phyloP scores from a whole-genome alignment of 2,888 invertebrate genomes.

The Neocrepidodera transversa region DNA sequence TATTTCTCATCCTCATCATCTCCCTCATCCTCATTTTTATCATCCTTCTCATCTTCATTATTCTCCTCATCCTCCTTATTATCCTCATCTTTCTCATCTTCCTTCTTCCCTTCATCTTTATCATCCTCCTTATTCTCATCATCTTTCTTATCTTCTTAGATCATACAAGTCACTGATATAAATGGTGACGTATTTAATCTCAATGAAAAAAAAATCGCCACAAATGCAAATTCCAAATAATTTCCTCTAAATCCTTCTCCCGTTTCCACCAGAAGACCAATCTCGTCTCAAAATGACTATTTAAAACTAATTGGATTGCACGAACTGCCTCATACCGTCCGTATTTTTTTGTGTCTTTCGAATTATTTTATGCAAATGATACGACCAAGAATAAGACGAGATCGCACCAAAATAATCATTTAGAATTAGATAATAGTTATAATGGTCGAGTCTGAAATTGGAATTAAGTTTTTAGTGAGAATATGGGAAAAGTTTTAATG shows the following conservation, averaged over 20 bases:
- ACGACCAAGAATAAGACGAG: constrained; percentile 5
- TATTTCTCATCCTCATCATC: too few relatives aligned
- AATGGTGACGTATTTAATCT: too few relatives aligned
- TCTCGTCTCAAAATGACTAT: not conserved
- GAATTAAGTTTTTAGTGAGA: not conserved
- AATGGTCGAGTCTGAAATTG: not conserved
- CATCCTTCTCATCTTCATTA: too few relatives aligned
- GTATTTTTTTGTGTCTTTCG: constrained; percentile 12
- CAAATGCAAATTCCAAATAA: not conserved
- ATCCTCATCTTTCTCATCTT: too few relatives aligned
- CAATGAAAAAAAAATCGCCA: not conserved
- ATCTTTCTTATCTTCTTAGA: too few relatives aligned
- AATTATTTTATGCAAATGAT: constrained; percentile 25
- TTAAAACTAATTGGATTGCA: constrained; percentile 14
- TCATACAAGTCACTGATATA: too few relatives aligned
- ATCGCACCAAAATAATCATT: constrained; percentile 10
- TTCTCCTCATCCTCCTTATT: too few relatives aligned
- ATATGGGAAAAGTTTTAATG: too few relatives aligned
- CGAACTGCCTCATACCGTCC: constrained; percentile 1
- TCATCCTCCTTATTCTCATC: too few relatives aligned
- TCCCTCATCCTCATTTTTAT: too few relatives aligned
- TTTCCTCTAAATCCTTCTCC: not conserved
- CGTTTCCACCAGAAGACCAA: not conserved
- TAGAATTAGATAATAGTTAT: constrained; percentile 4
- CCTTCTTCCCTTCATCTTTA: too few relatives aligned